A percentile compares a stretch with the other conserved stretches of the same genome.
Conservation (phyloP, 1,140 invertebrate genomes). For the Calliopsis andreniformis region DNA sequence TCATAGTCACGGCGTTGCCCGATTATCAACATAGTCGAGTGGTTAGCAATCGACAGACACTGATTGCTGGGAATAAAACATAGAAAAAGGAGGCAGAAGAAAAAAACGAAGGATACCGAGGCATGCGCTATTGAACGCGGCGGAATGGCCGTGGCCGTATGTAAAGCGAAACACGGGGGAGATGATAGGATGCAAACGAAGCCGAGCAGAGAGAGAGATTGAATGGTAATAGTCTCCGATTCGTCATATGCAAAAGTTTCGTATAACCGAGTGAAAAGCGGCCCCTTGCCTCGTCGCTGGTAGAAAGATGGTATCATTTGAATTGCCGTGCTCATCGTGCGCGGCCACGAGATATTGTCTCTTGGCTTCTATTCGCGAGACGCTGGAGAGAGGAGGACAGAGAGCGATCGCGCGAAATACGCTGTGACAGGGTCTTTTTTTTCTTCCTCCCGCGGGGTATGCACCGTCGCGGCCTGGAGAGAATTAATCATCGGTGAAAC, state of each 20-base stretch:
- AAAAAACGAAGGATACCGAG: constrained; percentile 3
- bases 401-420: constrained; percentile 73
- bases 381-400: constrained; percentile 65
- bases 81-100: not conserved
- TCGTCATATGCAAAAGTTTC: constrained; percentile 80
- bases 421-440: constrained; percentile 61
- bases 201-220: constrained; percentile 74
- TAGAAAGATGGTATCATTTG: constrained; percentile 73
- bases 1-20: constrained; percentile 14
- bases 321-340: constrained; percentile 69
- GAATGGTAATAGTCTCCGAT: constrained; percentile 80
- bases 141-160: constrained; percentile 59
- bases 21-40: constrained; percentile 27
- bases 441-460: constrained; percentile 37
- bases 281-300: constrained; percentile 56
- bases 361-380: constrained; percentile 61
- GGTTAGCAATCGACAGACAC: not conserved
- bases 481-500: constrained; percentile 72
- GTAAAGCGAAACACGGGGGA: constrained; percentile 66
- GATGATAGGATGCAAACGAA: constrained; percentile 75
- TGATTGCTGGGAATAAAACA: not conserved
- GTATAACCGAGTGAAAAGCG: constrained; percentile 51
- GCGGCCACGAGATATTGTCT: constrained; percentile 41
- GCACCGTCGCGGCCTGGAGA: constrained; percentile 35
- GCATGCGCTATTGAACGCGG: constrained; percentile 36